Percentiles rank a stretch among this genome's conserved stretches.
phyloP scores from a whole-genome alignment of 2,888 invertebrate species.

The Tolmerus cingulatus region DNA sequence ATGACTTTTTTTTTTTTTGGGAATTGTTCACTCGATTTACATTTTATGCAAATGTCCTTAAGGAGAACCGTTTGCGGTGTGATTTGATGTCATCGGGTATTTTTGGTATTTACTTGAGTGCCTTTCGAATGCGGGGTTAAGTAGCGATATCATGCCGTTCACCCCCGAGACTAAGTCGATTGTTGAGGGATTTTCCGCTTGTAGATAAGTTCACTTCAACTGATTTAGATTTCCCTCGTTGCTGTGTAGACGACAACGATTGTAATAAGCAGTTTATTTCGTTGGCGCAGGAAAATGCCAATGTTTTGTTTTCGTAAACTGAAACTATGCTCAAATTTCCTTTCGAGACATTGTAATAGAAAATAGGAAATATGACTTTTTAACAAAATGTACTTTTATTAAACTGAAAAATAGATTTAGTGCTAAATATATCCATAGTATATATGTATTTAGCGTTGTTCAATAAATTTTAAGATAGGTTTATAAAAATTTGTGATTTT shows the following conservation, averaged over 20 bases:
- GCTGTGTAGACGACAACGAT: not conserved
- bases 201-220: conserved; percentile 14
- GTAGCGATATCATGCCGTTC: conserved; percentile 40
- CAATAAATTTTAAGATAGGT: too few species aligned
- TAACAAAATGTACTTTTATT: too few species aligned
- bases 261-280: not conserved
- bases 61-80: conserved; percentile 46
- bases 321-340: too few species aligned
- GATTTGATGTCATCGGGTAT: conserved; percentile 49
- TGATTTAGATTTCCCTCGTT: not conserved
- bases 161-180: conserved; percentile 22
- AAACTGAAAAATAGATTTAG: too few species aligned
- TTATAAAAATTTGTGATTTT: too few species aligned
- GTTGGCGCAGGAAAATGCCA: not conserved
- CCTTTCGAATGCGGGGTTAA: conserved; percentile 44
- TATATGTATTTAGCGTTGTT: too few species aligned
- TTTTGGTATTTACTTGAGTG: conserved; percentile 45
- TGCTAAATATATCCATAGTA: too few species aligned
- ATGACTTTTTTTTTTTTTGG: conserved; percentile 21
- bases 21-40: conserved; percentile 48
- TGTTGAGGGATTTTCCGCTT: conserved; percentile 23
- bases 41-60: conserved; percentile 48
- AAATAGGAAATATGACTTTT: too few species aligned
- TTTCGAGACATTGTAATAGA: too few species aligned
- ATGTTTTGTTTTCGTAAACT: not conserved